A percentile compares a stretch with the other conserved stretches of the same genome.
Conservation (phyloP, 2,888 invertebrate species). For the Troilus luridus region DNA sequence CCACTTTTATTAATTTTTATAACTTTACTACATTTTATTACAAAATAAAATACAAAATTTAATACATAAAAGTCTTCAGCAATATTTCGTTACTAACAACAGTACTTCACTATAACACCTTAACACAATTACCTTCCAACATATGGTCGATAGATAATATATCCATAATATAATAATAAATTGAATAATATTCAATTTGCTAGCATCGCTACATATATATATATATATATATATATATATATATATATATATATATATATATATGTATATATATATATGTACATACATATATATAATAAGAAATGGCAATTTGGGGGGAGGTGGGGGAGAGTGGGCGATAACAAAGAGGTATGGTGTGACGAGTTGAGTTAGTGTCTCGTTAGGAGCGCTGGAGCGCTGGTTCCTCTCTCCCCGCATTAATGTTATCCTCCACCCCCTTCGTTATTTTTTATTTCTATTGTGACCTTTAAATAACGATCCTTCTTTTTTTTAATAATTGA, state of each 20-base stretch:
- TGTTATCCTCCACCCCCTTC: neutral
- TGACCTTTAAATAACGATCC: slow-evolving; percentile 37
- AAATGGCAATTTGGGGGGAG: neutral
- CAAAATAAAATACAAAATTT: no score
- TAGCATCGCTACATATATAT: no score
- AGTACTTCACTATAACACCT: no score
- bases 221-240: neutral
- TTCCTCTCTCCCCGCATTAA: neutral
- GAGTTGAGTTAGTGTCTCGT: slow-evolving; percentile 11
- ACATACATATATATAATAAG: neutral
- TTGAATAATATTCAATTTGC: no score
- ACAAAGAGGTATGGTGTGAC: neutral
- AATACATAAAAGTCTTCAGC: no score
- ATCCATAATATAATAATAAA: no score
- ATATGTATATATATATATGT: neutral
- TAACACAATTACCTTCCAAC: no score
- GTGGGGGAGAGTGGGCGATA: neutral
- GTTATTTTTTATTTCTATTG: slow-evolving; percentile 41
- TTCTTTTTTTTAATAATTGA: neutral
- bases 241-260: slow-evolving; percentile 3
- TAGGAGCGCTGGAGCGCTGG: neutral
- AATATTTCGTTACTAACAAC: no score
- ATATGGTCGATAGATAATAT: no score
- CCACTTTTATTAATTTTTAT: no score
- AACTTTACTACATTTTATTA: no score